Conservation (phyloP, 2,888 invertebrate genomes). For the Incurvaria masculella region DNA sequence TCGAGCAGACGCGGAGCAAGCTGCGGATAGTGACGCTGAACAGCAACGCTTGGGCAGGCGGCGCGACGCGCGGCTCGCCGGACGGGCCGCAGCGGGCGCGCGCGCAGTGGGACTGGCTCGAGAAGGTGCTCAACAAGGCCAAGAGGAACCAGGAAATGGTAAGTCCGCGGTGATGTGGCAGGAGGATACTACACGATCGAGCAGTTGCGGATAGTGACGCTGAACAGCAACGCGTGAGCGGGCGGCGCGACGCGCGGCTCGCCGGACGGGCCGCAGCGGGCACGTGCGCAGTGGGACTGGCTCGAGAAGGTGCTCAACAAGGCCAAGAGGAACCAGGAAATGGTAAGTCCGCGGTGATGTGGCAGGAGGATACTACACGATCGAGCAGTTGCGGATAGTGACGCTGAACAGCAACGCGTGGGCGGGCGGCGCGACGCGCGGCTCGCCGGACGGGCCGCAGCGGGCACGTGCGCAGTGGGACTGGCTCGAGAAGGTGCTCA, state of each 20-base stretch:
- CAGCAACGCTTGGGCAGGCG: constrained; percentile 76
- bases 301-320: constrained; percentile 69
- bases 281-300: constrained; percentile 80
- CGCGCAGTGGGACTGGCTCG: constrained; percentile 84
- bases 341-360: too few species aligned
- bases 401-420: constrained; percentile 88
- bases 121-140: constrained; percentile 69
- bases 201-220: constrained; percentile 76
- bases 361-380: constrained; percentile 88
- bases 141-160: constrained; percentile 78
- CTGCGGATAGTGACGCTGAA: constrained; percentile 83
- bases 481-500: constrained; percentile 76
- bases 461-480: constrained; percentile 69
- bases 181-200: constrained; percentile 91
- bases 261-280: constrained; percentile 40
- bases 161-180: too few species aligned
- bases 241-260: constrained; percentile 39
- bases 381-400: constrained; percentile 79
- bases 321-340: constrained; percentile 72
- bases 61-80: constrained; percentile 29
- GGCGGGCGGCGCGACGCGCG: constrained; percentile 47
- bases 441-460: constrained; percentile 35
- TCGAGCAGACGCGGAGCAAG: constrained; percentile 55
- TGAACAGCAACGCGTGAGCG: constrained; percentile 86
- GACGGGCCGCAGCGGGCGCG: constrained; percentile 44